Percentiles rank a stretch among this genome's conserved stretches.
Conservation (phyloP, 1,140 invertebrate genomes). For the Phymastichus coffea region DNA sequence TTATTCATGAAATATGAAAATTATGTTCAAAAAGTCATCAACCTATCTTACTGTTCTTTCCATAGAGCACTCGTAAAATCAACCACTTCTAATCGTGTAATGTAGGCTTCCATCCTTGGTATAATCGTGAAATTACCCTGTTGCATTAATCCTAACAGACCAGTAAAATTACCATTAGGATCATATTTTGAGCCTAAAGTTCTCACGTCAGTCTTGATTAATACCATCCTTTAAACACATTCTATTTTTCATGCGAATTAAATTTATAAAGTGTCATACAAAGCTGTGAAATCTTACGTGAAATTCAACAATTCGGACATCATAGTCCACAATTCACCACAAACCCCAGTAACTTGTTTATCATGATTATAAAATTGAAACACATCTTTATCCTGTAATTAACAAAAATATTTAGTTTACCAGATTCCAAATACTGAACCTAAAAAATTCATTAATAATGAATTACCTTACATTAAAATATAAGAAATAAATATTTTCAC, state of each 20-base stretch:
- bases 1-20: neutral
- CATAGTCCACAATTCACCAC: slow-evolving; percentile 29
- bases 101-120: neutral
- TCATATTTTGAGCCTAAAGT: neutral
- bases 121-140: neutral
- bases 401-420: too few relatives aligned
- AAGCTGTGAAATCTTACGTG: neutral
- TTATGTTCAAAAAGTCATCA: neutral
- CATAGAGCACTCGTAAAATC: neutral
- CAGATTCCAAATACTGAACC: too few relatives aligned
- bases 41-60: slow-evolving; percentile 7
- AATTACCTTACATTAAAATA: neutral
- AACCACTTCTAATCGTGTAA: neutral
- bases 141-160: neutral
- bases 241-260: too few relatives aligned
- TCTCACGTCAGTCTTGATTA: neutral
- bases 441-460: too few relatives aligned
- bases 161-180: neutral
- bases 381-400: slow-evolving; percentile 24
- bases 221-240: slow-evolving; percentile 3
- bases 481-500: neutral
- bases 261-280: neutral
- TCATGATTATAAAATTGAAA: slow-evolving; percentile 23
- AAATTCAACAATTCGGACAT: slow-evolving; percentile 29
- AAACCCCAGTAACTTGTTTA: slow-evolving; percentile 21